A percentile compares a stretch with the other conserved stretches of the same genome.
Conservation (phyloP, 2,797 vertebrate genomes). For the Mormyrus proboscirostris region DNA sequence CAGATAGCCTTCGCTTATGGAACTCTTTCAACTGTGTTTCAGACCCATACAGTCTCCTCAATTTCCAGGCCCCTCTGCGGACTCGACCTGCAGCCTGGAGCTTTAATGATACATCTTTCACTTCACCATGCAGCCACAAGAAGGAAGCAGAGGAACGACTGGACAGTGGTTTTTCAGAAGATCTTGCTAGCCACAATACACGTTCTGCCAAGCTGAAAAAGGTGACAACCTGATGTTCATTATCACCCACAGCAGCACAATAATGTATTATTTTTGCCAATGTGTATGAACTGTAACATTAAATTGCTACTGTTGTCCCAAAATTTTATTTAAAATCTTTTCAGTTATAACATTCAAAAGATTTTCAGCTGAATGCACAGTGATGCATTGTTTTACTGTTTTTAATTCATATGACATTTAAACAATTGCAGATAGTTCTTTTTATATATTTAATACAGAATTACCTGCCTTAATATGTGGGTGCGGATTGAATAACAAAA, state of each 20-base stretch:
- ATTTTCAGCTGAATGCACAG: neutral
- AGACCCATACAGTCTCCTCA: slow-evolving; percentile 82
- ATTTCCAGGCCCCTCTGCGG: slow-evolving; percentile 73
- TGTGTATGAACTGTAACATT: neutral
- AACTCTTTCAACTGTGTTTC: slow-evolving; percentile 71
- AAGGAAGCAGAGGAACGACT: slow-evolving; percentile 55
- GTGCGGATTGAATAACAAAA: neutral
- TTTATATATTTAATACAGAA: neutral
- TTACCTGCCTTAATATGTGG: neutral
- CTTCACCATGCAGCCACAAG: slow-evolving; percentile 36
- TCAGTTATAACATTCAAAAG: neutral
- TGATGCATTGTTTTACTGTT: neutral
- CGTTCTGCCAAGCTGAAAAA: slow-evolving; percentile 44
- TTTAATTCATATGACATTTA: neutral
- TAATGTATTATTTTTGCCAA: neutral
- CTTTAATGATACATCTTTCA: neutral
- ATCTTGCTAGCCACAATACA: neutral
- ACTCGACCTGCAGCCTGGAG: slow-evolving; percentile 28
- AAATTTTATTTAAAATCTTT: neutral
- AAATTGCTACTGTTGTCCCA: neutral
- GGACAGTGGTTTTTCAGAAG: slow-evolving; percentile 63
- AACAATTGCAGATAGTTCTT: neutral
- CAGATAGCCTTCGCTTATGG: slow-evolving; percentile 72
- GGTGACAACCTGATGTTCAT: slow-evolving; percentile 30
- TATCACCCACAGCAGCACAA: neutral